These are phyloP conservation scores for Podarcis siculus DNA, from an alignment of 2,797 vertebrate genomes.

Conservation along the genomic window DNA sequence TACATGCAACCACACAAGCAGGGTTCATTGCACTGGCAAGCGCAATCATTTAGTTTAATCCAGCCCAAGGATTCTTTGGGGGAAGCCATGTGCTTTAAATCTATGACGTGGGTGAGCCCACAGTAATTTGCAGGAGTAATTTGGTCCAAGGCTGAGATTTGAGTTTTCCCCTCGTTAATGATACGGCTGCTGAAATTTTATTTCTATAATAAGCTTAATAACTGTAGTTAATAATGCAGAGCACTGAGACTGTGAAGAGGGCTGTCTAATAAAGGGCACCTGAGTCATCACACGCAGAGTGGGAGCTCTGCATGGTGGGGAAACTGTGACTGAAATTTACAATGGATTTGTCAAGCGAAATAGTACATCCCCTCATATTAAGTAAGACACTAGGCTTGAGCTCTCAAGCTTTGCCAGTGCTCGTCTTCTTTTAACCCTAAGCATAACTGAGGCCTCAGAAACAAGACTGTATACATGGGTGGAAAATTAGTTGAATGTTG, in stretches of 20 bases:
- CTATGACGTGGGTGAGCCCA: too few species aligned
- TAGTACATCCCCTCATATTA: not conserved
- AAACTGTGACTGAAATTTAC: not conserved
- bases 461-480: not conserved
- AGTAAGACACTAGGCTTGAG: not conserved
- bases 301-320: not conserved
- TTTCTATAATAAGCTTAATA: slow-evolving; percentile 8
- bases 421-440: not conserved
- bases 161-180: not conserved
- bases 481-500: not conserved
- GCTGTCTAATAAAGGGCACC: not conserved
- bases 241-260: not conserved
- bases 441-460: not conserved
- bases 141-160: not conserved
- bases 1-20: too few species aligned
- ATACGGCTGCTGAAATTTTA: not conserved
- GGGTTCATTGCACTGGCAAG: too few species aligned
- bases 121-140: slow-evolving; percentile 3
- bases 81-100: too few species aligned
- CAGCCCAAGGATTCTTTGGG: too few species aligned
- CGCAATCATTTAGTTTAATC: too few species aligned
- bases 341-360: not conserved
- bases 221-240: not conserved
- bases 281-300: not conserved
- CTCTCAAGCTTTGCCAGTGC: not conserved